Conservation (phyloP, 2,888 invertebrate genomes). For the Acheta domesticus region DNA sequence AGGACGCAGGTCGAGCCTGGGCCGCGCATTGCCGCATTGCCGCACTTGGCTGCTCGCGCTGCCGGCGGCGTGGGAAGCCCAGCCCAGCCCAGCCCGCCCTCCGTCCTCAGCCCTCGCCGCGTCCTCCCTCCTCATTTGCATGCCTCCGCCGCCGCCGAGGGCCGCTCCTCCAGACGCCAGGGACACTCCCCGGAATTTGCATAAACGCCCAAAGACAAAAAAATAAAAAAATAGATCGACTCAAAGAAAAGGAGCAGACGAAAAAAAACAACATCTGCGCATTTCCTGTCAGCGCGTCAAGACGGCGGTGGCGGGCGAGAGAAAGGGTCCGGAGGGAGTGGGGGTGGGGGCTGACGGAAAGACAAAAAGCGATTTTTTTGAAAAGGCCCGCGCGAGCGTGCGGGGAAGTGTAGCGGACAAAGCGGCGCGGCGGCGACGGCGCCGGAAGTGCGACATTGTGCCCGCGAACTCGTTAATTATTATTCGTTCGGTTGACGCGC, state of each 20-base stretch:
- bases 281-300: neutral
- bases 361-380: neutral
- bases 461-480: neutral
- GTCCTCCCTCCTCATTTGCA: neutral
- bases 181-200: conserved; percentile 7
- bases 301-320: no score
- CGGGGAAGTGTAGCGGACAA: neutral
- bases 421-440: neutral
- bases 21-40: neutral
- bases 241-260: neutral
- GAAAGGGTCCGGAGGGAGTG: neutral
- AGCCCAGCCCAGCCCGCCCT: neutral
- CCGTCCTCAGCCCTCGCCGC: neutral
- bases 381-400: neutral
- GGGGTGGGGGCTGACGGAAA: neutral
- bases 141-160: neutral
- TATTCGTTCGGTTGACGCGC: neutral
- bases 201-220: conserved; percentile 18
- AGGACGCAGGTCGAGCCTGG: neutral
- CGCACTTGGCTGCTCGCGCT: neutral
- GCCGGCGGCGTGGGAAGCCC: neutral
- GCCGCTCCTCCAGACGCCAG: conserved; percentile 4
- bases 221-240: neutral
- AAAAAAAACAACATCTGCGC: conserved; percentile 5
- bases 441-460: neutral